phyloP scores from a whole-genome alignment of 2,888 invertebrate genomes.

The Platycnemis pennipes region DNA sequence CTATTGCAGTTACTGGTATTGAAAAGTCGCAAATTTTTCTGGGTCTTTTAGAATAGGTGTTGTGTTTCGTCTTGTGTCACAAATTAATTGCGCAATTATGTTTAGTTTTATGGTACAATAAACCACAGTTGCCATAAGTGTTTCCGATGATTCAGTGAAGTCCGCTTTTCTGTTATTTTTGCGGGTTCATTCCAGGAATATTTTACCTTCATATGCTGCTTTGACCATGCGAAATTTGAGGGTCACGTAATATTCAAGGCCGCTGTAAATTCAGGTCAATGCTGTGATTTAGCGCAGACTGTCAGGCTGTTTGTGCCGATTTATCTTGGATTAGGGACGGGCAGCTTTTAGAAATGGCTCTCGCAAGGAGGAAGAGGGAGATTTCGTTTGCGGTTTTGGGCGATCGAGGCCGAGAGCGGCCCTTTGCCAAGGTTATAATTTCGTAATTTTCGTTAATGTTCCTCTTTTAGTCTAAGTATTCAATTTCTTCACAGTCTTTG shows the following conservation, averaged over 20 bases:
- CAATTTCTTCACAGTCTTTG: too few species aligned
- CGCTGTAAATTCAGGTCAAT: background rate
- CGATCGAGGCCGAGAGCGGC: background rate
- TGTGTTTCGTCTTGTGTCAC: too few species aligned
- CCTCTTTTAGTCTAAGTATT: background rate
- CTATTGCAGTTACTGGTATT: too few species aligned
- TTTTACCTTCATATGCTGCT: background rate
- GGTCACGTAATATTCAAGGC: background rate
- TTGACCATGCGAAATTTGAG: conserved; percentile 9
- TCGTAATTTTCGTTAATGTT: background rate
- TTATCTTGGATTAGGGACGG: conserved; percentile 1
- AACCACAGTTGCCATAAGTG: too few species aligned
- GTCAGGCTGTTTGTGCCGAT: conserved; percentile 2
- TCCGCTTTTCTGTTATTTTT: background rate
- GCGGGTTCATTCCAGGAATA: background rate
- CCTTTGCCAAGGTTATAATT: background rate
- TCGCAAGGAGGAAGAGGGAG: background rate
- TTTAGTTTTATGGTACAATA: too few species aligned
- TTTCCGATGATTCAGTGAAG: too few species aligned
- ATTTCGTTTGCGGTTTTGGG: background rate
- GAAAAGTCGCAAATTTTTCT: too few species aligned
- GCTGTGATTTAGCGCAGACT: background rate
- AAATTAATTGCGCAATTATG: too few species aligned
- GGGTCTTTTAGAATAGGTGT: too few species aligned
- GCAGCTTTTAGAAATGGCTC: background rate